Conservation (phyloP, 2,797 vertebrate species). For the Centroberyx gerrardi region DNA sequence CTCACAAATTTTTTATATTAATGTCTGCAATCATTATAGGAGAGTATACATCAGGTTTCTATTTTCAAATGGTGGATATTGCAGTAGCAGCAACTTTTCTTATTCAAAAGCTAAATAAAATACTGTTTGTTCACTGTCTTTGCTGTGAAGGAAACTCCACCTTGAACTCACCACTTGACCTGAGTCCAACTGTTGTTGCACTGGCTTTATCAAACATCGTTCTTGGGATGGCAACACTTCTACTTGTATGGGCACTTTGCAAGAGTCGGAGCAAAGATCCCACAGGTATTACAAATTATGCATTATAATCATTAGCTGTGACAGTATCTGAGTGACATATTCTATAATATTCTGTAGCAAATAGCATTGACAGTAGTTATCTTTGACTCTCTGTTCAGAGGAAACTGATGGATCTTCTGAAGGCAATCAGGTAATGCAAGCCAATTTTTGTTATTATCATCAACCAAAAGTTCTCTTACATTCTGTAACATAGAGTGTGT, state of each 20-base stretch:
- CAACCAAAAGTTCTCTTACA: too few species aligned
- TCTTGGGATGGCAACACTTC: slow-evolving; percentile 18
- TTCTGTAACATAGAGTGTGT: too few species aligned
- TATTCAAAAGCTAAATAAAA: too few species aligned
- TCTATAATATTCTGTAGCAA: background rate
- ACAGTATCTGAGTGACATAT: background rate
- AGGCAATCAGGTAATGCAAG: background rate
- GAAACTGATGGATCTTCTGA: background rate
- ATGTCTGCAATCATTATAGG: too few species aligned
- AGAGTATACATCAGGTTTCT: too few species aligned
- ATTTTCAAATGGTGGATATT: too few species aligned
- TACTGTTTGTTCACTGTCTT: background rate
- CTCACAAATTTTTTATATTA: too few species aligned
- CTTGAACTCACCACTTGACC: background rate
- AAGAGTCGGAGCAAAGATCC: slow-evolving; percentile 3
- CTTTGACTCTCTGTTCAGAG: slow-evolving; percentile 1
- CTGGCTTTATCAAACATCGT: slow-evolving; percentile 42
- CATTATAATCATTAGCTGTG: background rate
- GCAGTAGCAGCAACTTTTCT: too few species aligned
- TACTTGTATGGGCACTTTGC: slow-evolving; percentile 22
- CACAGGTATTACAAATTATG: slow-evolving; percentile 23
- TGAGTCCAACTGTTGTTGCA: background rate
- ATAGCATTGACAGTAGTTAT: fast-evolving
- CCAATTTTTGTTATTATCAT: too few species aligned
- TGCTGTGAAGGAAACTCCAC: background rate